Conservation (phyloP, 2,113 vertebrate species). For the Platysteira castanea region DNA sequence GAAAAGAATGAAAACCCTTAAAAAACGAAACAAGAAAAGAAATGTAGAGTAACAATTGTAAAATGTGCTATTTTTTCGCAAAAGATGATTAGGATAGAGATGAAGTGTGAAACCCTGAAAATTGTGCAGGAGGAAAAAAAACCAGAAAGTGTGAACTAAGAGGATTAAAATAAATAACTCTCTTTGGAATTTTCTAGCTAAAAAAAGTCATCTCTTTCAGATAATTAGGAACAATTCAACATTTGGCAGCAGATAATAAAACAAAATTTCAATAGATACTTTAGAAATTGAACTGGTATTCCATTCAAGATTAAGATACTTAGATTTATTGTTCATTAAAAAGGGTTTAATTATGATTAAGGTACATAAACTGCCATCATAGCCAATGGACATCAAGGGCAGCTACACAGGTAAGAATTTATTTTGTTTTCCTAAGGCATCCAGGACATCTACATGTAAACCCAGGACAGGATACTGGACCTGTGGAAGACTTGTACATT, state of each 20-base stretch:
- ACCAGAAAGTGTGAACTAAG: neutral
- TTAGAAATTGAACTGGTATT: neutral
- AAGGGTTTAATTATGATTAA: neutral
- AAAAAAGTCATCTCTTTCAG: neutral
- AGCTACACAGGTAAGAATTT: neutral
- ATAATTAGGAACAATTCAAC: neutral
- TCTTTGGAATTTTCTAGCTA: neutral
- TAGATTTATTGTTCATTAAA: neutral
- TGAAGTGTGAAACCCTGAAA: neutral
- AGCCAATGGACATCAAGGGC: neutral
- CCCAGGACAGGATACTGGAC: neutral
- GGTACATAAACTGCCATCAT: neutral
- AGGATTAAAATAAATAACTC: neutral
- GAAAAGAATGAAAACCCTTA: neutral
- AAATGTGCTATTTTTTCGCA: neutral
- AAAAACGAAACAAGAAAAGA: neutral
- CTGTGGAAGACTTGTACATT: neutral
- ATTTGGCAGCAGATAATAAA: neutral
- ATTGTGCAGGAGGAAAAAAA: neutral
- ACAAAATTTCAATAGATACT: neutral
- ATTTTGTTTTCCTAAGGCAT: neutral
- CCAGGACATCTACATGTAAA: neutral
- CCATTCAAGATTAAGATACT: neutral
- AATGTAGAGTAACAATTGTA: neutral
- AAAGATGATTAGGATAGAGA: neutral